Percentiles rank a stretch among this genome's conserved stretches.
Evolutionary conservation across 2,888 invertebrate species (phyloP).

Genomic region (Eupithecia inturbata): DNA sequence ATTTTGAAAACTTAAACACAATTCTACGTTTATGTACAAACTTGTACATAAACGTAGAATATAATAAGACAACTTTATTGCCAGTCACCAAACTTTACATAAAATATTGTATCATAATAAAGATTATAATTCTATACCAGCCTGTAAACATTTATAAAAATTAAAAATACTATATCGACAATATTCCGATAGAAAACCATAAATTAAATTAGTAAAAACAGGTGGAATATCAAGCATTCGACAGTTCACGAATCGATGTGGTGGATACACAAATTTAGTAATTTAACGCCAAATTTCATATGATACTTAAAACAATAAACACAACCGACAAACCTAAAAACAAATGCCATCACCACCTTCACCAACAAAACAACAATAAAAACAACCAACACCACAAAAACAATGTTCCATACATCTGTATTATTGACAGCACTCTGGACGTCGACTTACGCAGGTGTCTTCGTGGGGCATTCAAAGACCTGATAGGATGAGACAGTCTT

Average conservation of each 20-base stretch:
- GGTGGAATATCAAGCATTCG: slow-evolving; percentile 10
- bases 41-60: slow-evolving; percentile 3
- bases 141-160: not conserved
- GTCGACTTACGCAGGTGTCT: slow-evolving; percentile 76
- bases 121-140: not conserved
- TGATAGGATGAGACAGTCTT: slow-evolving; percentile 73
- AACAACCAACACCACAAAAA: slow-evolving; percentile 41
- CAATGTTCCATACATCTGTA: slow-evolving; percentile 58
- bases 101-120: not conserved
- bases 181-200: not conserved
- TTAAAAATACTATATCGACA: not conserved
- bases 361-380: slow-evolving; percentile 33
- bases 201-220: slow-evolving; percentile 5
- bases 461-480: slow-evolving; percentile 71
- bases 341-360: slow-evolving; percentile 46
- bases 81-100: slow-evolving; percentile 4
- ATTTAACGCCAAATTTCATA: slow-evolving; percentile 5
- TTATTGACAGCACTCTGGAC: slow-evolving; percentile 62
- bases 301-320: slow-evolving; percentile 18
- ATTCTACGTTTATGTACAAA: too few species aligned
- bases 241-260: slow-evolving; percentile 3
- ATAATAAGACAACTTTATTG: slow-evolving; percentile 4
- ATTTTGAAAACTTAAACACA: slow-evolving; percentile 1
- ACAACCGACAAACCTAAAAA: slow-evolving; percentile 26
- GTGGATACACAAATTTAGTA: slow-evolving; percentile 11